Evolutionary conservation across 2,797 vertebrate species (phyloP), one percentile per base, ranked within the genome.

Genomic region (Telmatherina bonti): DNA sequence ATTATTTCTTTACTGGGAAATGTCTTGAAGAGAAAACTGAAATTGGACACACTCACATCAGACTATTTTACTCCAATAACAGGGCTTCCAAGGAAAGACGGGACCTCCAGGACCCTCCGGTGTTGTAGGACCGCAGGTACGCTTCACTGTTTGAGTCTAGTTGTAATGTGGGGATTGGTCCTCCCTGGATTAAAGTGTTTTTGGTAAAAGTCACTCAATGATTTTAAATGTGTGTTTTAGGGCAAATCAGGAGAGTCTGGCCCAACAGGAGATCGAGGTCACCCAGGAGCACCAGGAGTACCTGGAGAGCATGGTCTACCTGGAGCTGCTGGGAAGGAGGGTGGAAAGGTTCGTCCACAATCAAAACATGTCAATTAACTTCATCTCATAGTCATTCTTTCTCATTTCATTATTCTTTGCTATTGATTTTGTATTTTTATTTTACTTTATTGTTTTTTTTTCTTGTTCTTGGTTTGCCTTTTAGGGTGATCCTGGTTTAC

Each of bases 1-100:
- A 20, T 20, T 45, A 7, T 8, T 20, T 43, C 41, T 18, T 45
- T 45, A n/a, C 22, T 13, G 15, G 3, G 8, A 38, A 18, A 22
- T 16, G 53, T 16, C n/a, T 24, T 27, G 15, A 61, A n/a, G 18
- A 45, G 13, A 36, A n/a, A n/a, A 20, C 15, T 41, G 7, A 45
- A n/a, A 22, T 3, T 47, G 9, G 45, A 9, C 20, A 22, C 30
- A 11, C 52, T 22, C 6, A 43, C 36, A 41, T 18, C 5, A 30
- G 0, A 60, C 26, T 24, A 12, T 58, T 70, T 84, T 22, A n/a
- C 79, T 90, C 78, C 88, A 70, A 79, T 11, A 24, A 26, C 91
- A 99, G 98, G 98, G 98, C 68, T 99, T 99, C 92, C 98, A 99
- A 96, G 98, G 98, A 81, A 99, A 99, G 91, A 99, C 97, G 0